Evolutionary conservation across 2,797 vertebrate species (phyloP).

Genomic region (Semotilus atromaculatus): DNA sequence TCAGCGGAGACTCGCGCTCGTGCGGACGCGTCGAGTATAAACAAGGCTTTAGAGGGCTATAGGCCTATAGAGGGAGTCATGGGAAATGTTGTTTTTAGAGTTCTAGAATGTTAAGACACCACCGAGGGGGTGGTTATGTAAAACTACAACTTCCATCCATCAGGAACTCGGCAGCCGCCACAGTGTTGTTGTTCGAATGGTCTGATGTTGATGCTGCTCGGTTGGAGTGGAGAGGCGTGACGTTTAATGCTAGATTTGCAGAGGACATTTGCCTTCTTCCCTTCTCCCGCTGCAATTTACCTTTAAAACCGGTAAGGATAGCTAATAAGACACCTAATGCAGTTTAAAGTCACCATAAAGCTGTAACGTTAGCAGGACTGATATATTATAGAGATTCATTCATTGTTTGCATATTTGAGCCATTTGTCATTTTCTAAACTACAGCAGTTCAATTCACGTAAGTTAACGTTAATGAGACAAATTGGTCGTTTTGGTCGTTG

Average conservation of each 20-base stretch:
- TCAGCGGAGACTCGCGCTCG: too few species aligned
- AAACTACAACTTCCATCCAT: slow-evolving; percentile 29
- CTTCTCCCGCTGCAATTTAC: slow-evolving; percentile 10
- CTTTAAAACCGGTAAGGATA: slow-evolving; percentile 26
- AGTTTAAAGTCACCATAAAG: neutral
- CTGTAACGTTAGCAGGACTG: neutral
- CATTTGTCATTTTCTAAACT: neutral
- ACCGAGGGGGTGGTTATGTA: neutral
- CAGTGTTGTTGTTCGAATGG: neutral
- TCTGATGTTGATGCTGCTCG: slow-evolving; percentile 32
- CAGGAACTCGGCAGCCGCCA: neutral
- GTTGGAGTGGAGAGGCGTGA: slow-evolving; percentile 13
- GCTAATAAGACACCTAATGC: neutral
- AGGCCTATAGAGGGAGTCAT: neutral
- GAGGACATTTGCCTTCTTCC: neutral
- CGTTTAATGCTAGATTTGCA: slow-evolving; percentile 6
- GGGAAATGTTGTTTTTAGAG: slow-evolving; percentile 26
- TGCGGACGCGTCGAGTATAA: too few species aligned
- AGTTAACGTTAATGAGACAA: neutral
- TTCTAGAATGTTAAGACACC: neutral
- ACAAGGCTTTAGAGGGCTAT: too few species aligned
- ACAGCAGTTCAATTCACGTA: neutral
- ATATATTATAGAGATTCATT: neutral
- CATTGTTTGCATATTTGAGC: neutral
- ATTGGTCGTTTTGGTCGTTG: neutral